Conservation (phyloP, 2,888 invertebrate genomes). For the Trypoxylon attenuatum region DNA sequence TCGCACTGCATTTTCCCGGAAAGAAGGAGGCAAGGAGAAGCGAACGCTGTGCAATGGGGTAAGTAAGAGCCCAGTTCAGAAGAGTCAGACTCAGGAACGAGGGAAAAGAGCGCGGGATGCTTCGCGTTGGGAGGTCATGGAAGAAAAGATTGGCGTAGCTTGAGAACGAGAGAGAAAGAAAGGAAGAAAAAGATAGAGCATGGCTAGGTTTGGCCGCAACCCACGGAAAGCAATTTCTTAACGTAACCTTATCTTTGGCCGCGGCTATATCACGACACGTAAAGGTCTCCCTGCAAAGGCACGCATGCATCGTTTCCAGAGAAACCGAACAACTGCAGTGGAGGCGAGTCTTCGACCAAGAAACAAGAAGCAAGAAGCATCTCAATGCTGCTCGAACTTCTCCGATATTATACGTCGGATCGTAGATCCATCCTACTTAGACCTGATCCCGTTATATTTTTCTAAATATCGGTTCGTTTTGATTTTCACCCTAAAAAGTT, state of each 20-base stretch:
- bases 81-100: neutral
- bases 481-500: no score
- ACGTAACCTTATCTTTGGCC: slow-evolving; percentile 55
- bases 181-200: no score
- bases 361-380: slow-evolving; percentile 28
- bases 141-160: slow-evolving; percentile 32
- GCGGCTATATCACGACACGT: slow-evolving; percentile 36
- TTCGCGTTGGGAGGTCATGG: no score
- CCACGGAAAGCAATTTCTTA: slow-evolving; percentile 64
- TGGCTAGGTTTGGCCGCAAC: slow-evolving; percentile 45
- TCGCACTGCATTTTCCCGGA: neutral
- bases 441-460: no score
- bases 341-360: slow-evolving; percentile 3
- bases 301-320: slow-evolving; percentile 27
- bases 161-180: no score
- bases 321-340: slow-evolving; percentile 9
- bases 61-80: neutral
- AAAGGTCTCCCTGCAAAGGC: slow-evolving; percentile 27
- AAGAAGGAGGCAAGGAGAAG: neutral
- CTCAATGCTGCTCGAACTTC: no score
- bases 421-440: no score
- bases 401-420: no score
- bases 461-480: no score
- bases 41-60: slow-evolving; percentile 2
- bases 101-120: slow-evolving; percentile 28